These are phyloP conservation scores for Heterotis niloticus DNA, from an alignment of 2,113 vertebrate genomes.

Conservation along the genomic window DNA sequence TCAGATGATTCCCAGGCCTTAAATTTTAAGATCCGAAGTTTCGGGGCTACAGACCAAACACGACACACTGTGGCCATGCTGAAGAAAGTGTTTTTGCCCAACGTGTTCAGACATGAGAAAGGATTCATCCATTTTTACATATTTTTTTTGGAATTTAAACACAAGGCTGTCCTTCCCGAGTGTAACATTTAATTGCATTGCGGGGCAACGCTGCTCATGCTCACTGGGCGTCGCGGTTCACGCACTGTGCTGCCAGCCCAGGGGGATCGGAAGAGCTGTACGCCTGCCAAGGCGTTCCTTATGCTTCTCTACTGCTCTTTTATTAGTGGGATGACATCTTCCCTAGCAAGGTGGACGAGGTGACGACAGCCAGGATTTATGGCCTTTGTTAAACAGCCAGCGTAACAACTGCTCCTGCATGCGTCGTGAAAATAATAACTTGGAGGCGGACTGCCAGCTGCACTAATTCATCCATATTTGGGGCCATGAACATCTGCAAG, in stretches of 20 bases:
- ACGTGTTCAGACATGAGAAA: neutral
- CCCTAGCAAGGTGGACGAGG: constrained; percentile 54
- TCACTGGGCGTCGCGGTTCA: constrained; percentile 46
- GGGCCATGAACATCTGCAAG: constrained; percentile 75
- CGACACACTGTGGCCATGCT: neutral
- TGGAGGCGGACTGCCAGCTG: constrained; percentile 63
- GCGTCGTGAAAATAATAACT: constrained; percentile 62
- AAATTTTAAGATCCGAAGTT: too few relatives aligned
- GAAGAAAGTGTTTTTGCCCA: constrained; percentile 7
- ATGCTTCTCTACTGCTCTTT: constrained; percentile 62
- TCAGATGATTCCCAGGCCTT: too few relatives aligned
- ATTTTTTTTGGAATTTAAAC: constrained; percentile 10
- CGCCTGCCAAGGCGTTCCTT: constrained; percentile 62
- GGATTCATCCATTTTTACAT: constrained; percentile 7
- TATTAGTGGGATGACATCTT: constrained; percentile 55
- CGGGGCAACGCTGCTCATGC: neutral
- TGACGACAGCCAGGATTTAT: constrained; percentile 62
- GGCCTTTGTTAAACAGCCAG: constrained; percentile 59
- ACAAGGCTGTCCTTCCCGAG: neutral
- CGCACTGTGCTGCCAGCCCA: constrained; percentile 51
- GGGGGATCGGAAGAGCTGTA: constrained; percentile 56
- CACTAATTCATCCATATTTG: constrained; percentile 81
- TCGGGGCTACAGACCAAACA: neutral
- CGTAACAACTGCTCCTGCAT: constrained; percentile 58
- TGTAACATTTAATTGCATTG: constrained; percentile 31